phyloP scores from a whole-genome alignment of 1,140 invertebrate species.

The Mylabris phalerata region DNA sequence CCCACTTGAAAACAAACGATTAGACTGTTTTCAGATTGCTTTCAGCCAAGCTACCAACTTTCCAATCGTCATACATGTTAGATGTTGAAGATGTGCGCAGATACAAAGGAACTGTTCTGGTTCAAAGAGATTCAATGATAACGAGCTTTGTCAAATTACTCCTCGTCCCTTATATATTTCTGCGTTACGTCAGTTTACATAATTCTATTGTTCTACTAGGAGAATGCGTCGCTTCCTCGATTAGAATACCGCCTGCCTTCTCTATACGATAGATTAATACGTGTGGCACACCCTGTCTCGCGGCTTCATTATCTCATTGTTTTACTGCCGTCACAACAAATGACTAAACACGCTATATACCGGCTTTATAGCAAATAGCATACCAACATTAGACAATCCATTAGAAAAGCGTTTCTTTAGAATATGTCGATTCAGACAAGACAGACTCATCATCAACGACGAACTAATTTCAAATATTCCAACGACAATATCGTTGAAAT shows the following conservation, averaged over 20 bases:
- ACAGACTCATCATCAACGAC: too few relatives aligned
- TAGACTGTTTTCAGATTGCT: conserved; percentile 28
- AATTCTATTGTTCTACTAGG: conserved; percentile 27
- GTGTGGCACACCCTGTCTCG: conserved; percentile 2
- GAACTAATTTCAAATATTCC: too few relatives aligned
- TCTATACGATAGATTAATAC: too few relatives aligned
- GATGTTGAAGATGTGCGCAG: conserved; percentile 13
- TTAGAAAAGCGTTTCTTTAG: too few relatives aligned
- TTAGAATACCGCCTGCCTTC: too few relatives aligned
- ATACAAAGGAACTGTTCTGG: conserved; percentile 22
- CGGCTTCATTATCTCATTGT: conserved; percentile 14
- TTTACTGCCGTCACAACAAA: conserved; percentile 7
- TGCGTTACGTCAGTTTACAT: conserved; percentile 28
- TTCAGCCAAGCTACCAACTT: conserved; percentile 19
- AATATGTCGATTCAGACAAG: too few relatives aligned
- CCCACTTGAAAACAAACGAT: conserved; percentile 25
- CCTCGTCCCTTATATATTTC: conserved; percentile 28
- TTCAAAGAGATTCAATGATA: conserved; percentile 31
- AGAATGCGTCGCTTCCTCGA: too few relatives aligned
- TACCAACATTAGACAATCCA: background rate
- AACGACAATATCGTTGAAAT: too few relatives aligned
- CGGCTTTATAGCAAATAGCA: background rate
- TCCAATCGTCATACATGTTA: conserved; percentile 21
- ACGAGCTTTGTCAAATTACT: conserved; percentile 30
- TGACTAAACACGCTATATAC: conserved; percentile 9